These are phyloP conservation scores for Blastomussa wellsi DNA, from an alignment of 92 coral and sea anemone genomes.

Conservation along the genomic window DNA sequence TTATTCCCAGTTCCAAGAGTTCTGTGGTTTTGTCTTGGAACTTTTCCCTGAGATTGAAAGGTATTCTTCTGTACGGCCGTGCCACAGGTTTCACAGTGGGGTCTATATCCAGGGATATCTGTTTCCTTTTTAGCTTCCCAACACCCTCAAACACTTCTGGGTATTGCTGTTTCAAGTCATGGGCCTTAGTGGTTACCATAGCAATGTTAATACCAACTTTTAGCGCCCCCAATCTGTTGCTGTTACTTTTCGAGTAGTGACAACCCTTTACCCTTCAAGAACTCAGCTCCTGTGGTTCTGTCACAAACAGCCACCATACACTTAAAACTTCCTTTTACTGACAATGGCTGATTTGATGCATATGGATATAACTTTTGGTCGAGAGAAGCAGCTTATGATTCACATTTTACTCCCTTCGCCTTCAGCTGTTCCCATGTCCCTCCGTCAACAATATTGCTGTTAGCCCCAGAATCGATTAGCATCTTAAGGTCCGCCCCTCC, in stretches of 20 bases:
- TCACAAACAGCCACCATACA: conserved; percentile 31
- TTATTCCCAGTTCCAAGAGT: conserved; percentile 44
- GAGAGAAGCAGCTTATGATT: neutral
- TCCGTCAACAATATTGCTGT: conserved; percentile 28
- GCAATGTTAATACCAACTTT: conserved; percentile 34
- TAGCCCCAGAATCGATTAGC: conserved; percentile 51
- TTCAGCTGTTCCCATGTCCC: conserved; percentile 24
- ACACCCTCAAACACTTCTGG: conserved; percentile 46
- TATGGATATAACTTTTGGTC: neutral
- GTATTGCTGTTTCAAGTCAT: conserved; percentile 32
- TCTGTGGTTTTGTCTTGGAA: conserved; percentile 36
- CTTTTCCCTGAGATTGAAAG: conserved; percentile 38
- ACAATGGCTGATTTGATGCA: conserved; percentile 13
- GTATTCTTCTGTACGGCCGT: conserved; percentile 45
- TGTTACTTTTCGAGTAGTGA: conserved; percentile 29
- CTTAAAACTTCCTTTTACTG: conserved; percentile 24
- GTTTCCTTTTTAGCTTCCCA: too few relatives aligned
- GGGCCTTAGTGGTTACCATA: conserved; percentile 14
- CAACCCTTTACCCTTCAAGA: conserved; percentile 35
- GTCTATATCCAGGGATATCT: conserved; percentile 38
- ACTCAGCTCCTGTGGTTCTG: conserved; percentile 27
- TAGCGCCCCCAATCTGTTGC: conserved; percentile 30
- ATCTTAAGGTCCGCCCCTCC: too few relatives aligned
- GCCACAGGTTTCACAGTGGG: conserved; percentile 48
- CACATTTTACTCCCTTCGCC: conserved; percentile 17